Conservation (phyloP, 2,888 invertebrate species). For the Griposia aprilina region DNA sequence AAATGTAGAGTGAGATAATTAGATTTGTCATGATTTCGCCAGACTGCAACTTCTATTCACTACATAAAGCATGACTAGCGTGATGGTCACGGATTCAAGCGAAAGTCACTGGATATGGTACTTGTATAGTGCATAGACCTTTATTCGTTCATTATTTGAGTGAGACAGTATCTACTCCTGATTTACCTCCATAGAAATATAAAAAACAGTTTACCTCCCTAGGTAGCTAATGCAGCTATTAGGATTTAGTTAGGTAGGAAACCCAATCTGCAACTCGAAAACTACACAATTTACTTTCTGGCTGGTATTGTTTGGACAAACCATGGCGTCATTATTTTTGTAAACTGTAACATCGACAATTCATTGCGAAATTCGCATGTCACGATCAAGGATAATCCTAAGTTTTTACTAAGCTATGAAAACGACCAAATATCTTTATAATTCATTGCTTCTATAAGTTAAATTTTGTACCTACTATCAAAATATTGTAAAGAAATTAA, state of each 20-base stretch:
- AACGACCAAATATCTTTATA: neutral
- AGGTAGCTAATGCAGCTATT: too few relatives aligned
- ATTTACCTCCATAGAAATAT: neutral
- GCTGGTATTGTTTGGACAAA: neutral
- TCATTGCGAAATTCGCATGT: conserved; percentile 49
- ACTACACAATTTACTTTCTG: neutral
- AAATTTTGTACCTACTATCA: neutral
- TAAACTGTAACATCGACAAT: conserved; percentile 27
- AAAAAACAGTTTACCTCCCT: too few relatives aligned
- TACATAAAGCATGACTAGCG: neutral
- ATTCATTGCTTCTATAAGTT: neutral
- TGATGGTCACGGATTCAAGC: neutral
- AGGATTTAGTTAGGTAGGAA: too few relatives aligned
- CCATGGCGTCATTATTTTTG: conserved; percentile 2
- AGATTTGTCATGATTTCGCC: neutral
- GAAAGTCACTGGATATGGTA: neutral
- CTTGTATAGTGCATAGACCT: neutral
- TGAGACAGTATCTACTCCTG: neutral
- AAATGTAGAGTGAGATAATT: neutral
- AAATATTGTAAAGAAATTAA: neutral
- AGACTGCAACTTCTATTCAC: neutral
- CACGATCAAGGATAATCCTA: conserved; percentile 46
- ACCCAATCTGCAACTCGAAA: neutral
- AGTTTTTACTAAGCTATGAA: conserved; percentile 6
- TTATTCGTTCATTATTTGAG: neutral